Evolutionary conservation across 2,113 vertebrate species (phyloP).

Genomic region (Azemiops feae): DNA sequence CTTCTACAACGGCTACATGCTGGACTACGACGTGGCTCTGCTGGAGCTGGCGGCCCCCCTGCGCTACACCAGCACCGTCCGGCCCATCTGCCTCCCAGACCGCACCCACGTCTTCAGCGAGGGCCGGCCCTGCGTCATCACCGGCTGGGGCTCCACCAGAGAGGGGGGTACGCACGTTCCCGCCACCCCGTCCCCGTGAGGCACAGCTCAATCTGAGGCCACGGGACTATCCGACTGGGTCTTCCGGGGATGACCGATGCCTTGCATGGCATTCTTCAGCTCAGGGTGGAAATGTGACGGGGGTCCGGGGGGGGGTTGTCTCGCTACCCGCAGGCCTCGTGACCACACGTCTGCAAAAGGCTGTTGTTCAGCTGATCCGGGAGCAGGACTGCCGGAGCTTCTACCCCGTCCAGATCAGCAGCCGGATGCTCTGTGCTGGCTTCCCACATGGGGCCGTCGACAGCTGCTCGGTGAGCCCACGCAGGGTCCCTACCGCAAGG

Average conservation of each 20-base stretch:
- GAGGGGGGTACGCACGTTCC: conserved; percentile 70
- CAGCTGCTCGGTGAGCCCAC: conserved; percentile 86
- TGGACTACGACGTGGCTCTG: conserved; percentile 89
- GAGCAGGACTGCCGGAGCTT: conserved; percentile 82
- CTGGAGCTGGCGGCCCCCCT: conserved; percentile 78
- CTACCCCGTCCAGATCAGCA: conserved; percentile 82
- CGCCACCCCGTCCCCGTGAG: fast-evolving
- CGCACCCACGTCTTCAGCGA: conserved; percentile 73
- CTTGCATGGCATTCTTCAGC: background rate
- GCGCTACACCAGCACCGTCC: conserved; percentile 77
- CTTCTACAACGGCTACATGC: conserved; percentile 84
- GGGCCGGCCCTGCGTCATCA: conserved; percentile 83
- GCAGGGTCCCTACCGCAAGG: no score
- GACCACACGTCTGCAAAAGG: conserved; percentile 86
- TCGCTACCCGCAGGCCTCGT: conserved; percentile 71
- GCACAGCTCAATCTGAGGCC: no score
- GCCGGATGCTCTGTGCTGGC: conserved; percentile 90
- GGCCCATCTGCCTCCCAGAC: conserved; percentile 85
- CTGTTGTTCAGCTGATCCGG: conserved; percentile 79
- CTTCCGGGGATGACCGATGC: background rate
- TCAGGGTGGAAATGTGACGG: background rate
- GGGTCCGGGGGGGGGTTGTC: background rate
- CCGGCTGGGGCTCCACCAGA: conserved; percentile 88
- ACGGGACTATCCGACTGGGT: background rate
- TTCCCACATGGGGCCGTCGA: conserved; percentile 83